phyloP scores from a whole-genome alignment of 2,888 invertebrate species.

The Seira musarum region DNA sequence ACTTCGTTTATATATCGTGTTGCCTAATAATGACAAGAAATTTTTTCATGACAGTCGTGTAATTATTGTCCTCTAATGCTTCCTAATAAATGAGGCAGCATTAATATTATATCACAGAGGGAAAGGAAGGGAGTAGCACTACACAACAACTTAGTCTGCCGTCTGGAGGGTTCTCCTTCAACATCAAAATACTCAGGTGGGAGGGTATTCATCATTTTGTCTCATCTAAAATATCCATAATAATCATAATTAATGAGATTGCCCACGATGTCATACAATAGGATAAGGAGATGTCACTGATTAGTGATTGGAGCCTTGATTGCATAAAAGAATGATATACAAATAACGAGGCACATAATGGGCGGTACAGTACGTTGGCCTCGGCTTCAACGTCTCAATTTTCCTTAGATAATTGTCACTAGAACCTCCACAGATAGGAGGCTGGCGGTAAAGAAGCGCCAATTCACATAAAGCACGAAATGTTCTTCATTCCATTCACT shows the following conservation, averaged over 20 bases:
- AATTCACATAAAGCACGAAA: background rate
- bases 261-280: conserved; percentile 50
- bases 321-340: conserved; percentile 50
- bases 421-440: background rate
- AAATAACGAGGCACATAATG: conserved; percentile 19
- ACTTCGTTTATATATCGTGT: background rate
- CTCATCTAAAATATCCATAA: conserved; percentile 47
- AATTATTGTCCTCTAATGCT: conserved; percentile 41
- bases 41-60: conserved; percentile 54
- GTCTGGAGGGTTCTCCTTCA: background rate
- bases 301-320: conserved; percentile 57
- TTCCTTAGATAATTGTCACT: conserved; percentile 19
- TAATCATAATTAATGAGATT: conserved; percentile 62
- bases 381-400: conserved; percentile 10
- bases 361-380: conserved; percentile 18
- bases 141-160: background rate
- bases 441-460: background rate
- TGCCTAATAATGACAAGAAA: conserved; percentile 43
- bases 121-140: conserved; percentile 13
- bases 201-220: conserved; percentile 23
- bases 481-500: background rate
- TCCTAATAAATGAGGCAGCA: conserved; percentile 51
- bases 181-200: background rate
- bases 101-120: conserved; percentile 31
- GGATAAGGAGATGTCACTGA: conserved; percentile 50